Percentiles rank a stretch among this genome's conserved stretches.
phyloP scores from a whole-genome alignment of 2,888 invertebrate genomes.

The Polyploca ridens region DNA sequence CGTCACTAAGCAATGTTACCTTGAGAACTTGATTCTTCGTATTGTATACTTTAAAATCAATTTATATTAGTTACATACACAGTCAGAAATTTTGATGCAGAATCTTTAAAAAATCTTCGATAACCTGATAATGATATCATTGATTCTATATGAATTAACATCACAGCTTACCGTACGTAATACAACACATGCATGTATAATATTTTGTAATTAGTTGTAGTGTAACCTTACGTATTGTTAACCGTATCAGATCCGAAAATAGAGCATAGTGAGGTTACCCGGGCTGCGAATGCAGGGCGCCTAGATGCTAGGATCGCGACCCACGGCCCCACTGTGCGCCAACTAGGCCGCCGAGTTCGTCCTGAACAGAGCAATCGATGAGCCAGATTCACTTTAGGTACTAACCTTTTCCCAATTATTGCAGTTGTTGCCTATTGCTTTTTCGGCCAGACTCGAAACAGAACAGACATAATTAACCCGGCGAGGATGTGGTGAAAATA shows the following conservation, averaged over 20 bases:
- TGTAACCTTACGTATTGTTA: constrained; percentile 43
- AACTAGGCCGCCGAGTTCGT: constrained; percentile 72
- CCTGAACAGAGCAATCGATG: constrained; percentile 70
- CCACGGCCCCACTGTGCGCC: constrained; percentile 56
- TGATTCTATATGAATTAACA: neutral
- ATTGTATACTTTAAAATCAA: neutral
- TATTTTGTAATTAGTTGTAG: constrained; percentile 24
- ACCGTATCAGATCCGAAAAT: constrained; percentile 57
- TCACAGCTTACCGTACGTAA: neutral
- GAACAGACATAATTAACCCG: too few species aligned
- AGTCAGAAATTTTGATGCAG: too few species aligned
- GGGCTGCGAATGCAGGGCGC: constrained; percentile 58
- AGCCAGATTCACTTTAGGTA: constrained; percentile 52
- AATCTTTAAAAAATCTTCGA: too few species aligned
- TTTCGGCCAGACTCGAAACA: neutral
- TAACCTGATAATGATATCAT: neutral
- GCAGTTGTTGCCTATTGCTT: neutral
- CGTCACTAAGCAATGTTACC: neutral
- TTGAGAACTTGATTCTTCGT: neutral
- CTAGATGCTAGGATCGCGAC: constrained; percentile 61
- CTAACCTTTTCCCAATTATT: constrained; percentile 16
- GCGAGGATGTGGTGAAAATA: too few species aligned
- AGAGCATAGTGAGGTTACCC: constrained; percentile 62
- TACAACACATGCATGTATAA: neutral
- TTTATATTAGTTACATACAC: too few species aligned